Evolutionary conservation across 1,140 invertebrate genomes (phyloP).

Genomic region (Thereuonema tuberculata): DNA sequence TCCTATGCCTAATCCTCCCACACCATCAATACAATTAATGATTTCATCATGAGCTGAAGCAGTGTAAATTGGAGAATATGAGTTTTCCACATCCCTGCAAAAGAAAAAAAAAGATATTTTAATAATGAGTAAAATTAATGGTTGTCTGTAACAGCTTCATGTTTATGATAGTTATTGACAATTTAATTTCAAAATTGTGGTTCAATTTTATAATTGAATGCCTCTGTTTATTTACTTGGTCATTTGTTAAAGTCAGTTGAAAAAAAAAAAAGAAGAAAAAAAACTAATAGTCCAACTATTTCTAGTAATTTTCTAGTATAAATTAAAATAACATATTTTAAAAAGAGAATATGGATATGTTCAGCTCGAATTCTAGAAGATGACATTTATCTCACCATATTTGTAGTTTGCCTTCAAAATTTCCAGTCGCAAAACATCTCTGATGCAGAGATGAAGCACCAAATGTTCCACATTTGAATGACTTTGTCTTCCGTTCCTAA

Average conservation of each 20-base stretch:
- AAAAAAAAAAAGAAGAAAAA: too few species aligned
- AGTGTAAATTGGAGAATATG: conserved; percentile 57
- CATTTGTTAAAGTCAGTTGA: too few species aligned
- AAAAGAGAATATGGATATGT: neutral
- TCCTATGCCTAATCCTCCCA: conserved; percentile 66
- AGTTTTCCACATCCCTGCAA: conserved; percentile 64
- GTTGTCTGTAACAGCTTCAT: too few species aligned
- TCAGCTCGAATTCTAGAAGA: neutral
- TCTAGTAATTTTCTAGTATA: too few species aligned
- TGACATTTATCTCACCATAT: conserved; percentile 47
- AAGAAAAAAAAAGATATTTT: neutral
- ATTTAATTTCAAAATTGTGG: neutral
- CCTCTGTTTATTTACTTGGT: too few species aligned
- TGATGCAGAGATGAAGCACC: conserved; percentile 64
- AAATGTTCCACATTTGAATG: conserved; percentile 89
- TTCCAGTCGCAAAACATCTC: conserved; percentile 72
- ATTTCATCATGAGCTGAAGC: conserved; percentile 71
- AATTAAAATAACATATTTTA: neutral
- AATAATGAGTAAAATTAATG: neutral
- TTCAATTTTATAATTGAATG: neutral
- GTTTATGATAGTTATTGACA: too few species aligned
- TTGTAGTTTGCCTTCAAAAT: conserved; percentile 73
- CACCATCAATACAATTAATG: conserved; percentile 84
- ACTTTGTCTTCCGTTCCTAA: conserved; percentile 53
- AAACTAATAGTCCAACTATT: too few species aligned